Percentiles rank a stretch among this genome's conserved stretches.
Evolutionary conservation across 1,140 invertebrate species (phyloP).

Genomic region (Notospermus geniculatus): DNA sequence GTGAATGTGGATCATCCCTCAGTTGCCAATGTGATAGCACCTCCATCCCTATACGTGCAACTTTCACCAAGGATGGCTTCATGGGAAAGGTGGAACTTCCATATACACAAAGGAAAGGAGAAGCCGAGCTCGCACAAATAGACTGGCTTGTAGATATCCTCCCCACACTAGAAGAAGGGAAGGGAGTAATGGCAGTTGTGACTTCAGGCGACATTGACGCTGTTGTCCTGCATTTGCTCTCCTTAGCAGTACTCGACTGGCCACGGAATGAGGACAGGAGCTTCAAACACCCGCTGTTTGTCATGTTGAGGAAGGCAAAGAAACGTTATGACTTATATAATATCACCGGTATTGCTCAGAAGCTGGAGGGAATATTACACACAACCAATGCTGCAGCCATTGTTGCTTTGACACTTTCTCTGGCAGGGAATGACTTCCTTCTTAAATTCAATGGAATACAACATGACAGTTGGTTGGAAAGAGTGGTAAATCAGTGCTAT

Average conservation of each 20-base stretch:
- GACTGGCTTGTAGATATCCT: constrained; percentile 7
- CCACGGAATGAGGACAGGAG: neutral
- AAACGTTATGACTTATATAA: constrained; percentile 10
- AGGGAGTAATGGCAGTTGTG: constrained; percentile 9
- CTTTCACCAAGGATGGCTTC: neutral
- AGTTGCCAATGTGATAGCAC: no score
- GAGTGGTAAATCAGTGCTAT: no score
- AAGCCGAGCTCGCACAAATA: constrained; percentile 13
- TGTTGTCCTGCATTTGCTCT: constrained; percentile 13
- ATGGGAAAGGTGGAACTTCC: neutral
- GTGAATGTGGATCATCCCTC: neutral
- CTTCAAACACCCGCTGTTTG: constrained; percentile 3
- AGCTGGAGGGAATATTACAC: neutral
- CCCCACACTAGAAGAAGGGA: neutral
- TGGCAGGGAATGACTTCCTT: no score
- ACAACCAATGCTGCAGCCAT: no score
- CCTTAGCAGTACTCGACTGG: neutral
- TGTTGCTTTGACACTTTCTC: no score
- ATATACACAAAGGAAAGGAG: constrained; percentile 11
- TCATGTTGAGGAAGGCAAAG: constrained; percentile 1
- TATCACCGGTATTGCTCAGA: constrained; percentile 8
- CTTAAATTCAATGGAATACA: no score
- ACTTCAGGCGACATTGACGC: constrained; percentile 16
- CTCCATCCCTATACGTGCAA: no score
- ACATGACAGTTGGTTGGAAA: no score